Conservation (phyloP, 2,113 vertebrate species). For the Ramphastos sulfuratus region DNA sequence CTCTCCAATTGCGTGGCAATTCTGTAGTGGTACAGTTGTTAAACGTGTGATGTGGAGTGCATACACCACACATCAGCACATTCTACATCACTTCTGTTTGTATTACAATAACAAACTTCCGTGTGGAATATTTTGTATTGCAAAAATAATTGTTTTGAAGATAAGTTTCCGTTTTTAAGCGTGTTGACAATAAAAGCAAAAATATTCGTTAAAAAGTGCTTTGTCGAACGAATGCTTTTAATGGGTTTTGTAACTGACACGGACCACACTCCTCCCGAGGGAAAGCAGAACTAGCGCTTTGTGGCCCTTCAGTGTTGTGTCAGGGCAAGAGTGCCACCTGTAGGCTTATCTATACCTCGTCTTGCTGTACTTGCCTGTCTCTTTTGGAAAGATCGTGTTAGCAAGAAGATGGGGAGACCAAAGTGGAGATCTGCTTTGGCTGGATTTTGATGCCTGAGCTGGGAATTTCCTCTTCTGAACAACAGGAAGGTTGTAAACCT, state of each 20-base stretch:
- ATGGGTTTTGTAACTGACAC: fast-evolving
- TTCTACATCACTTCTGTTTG: neutral
- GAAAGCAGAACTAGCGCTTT: fast-evolving
- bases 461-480: neutral
- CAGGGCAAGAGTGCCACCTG: slow-evolving; percentile 51
- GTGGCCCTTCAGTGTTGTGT: neutral
- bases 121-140: slow-evolving; percentile 41
- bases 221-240: neutral
- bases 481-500: neutral
- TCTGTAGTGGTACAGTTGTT: neutral
- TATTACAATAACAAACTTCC: neutral
- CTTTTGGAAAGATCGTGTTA: neutral
- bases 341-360: neutral
- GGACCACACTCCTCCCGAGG: neutral
- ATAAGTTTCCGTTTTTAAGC: neutral
- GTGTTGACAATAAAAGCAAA: slow-evolving; percentile 62
- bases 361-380: fast-evolving
- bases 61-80: neutral
- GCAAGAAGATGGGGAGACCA: neutral
- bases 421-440: neutral
- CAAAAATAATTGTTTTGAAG: slow-evolving; percentile 19
- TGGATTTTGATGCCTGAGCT: neutral
- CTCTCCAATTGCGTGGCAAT: neutral
- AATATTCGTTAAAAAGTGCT: neutral
- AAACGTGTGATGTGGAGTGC: neutral